Evolutionary conservation across 2,797 vertebrate species (phyloP).

Genomic region (Brotogeris chrysoptera): DNA sequence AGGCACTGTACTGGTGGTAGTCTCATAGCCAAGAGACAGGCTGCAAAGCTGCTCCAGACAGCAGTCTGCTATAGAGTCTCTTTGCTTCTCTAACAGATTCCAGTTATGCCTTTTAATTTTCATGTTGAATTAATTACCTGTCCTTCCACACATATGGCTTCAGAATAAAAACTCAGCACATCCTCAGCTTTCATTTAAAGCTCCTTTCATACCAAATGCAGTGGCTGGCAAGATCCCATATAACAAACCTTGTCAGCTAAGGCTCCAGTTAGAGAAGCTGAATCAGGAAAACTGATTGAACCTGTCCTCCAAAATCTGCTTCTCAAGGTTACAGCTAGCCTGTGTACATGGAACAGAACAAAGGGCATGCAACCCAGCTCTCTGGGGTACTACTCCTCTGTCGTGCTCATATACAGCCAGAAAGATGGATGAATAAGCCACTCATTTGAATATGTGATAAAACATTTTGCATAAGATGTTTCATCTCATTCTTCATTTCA

Average conservation of each 20-base stretch:
- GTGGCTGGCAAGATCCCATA: neutral
- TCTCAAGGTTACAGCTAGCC: constrained; percentile 52
- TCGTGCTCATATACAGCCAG: neutral
- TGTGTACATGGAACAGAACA: neutral
- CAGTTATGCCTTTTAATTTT: constrained; percentile 16
- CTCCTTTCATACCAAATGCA: neutral
- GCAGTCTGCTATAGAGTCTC: neutral
- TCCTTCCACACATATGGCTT: neutral
- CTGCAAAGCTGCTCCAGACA: neutral
- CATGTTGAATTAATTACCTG: constrained; percentile 20
- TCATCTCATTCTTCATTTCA: neutral
- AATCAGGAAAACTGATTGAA: constrained; percentile 34
- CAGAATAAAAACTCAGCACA: neutral
- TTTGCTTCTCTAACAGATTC: constrained; percentile 2
- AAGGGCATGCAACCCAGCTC: neutral
- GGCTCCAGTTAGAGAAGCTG: neutral
- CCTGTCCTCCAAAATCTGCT: constrained; percentile 25
- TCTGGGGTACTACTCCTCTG: neutral
- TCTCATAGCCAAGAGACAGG: neutral
- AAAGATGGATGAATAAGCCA: constrained; percentile 26
- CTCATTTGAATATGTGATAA: neutral
- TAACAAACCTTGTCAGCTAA: neutral
- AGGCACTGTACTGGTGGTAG: neutral
- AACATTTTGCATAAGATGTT: neutral
- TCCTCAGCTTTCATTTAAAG: neutral